A percentile compares a stretch with the other conserved stretches of the same genome.
These are phyloP conservation scores for Xenentodon cancila DNA, from an alignment of 2,797 vertebrate genomes.

Conservation along the genomic window DNA sequence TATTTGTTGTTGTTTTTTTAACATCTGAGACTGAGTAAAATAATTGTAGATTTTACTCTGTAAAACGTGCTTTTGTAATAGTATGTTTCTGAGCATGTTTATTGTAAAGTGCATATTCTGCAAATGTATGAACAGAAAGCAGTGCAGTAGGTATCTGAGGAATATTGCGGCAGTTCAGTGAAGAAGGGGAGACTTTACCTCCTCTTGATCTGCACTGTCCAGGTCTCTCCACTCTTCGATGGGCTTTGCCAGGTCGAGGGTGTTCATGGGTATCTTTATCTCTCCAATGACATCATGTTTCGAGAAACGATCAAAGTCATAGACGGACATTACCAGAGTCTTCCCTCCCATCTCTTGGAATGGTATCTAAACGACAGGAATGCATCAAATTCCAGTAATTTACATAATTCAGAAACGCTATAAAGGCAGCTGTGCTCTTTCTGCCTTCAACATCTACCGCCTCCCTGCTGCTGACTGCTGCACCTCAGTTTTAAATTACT, in stretches of 20 bases:
- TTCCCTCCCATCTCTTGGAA: conserved; percentile 97
- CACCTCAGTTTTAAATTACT: background rate
- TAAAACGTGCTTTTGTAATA: background rate
- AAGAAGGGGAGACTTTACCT: conserved; percentile 77
- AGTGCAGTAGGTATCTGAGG: background rate
- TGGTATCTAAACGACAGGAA: conserved; percentile 84
- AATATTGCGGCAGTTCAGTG: background rate
- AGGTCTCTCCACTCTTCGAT: conserved; percentile 96
- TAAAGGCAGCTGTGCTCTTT: background rate
- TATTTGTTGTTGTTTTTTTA: conserved; percentile 12
- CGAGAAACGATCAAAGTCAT: conserved; percentile 97
- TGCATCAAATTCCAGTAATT: background rate
- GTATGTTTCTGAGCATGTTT: background rate
- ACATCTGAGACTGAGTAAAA: conserved; percentile 12
- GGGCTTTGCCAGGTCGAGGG: conserved; percentile 93
- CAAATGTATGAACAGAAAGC: background rate
- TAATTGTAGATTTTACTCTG: background rate
- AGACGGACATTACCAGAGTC: conserved; percentile 95
- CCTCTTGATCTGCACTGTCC: conserved; percentile 96
- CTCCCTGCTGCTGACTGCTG: background rate
- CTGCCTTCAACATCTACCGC: background rate
- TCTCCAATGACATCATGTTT: conserved; percentile 97
- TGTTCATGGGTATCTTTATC: conserved; percentile 96
- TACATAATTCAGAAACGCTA: background rate
- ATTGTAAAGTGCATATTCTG: too few relatives aligned